Base-by-base conservation (phyloP, 2,888 invertebrate genomes). In the Lepidochrysops patricia region DNA sequence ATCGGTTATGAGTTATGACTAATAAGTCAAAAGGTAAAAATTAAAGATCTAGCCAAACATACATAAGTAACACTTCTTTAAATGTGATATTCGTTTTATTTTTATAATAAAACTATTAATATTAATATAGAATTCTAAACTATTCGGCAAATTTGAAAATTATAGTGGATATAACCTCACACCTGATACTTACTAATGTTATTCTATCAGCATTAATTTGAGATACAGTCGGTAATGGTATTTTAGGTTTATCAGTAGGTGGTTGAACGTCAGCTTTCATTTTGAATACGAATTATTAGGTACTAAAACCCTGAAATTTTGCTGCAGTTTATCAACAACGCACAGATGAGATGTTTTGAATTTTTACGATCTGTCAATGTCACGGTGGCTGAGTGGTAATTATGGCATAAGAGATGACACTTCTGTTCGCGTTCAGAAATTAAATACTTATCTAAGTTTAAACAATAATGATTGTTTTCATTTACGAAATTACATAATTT, bases 121-220 rank as follows among this genome's bases (percentile, higher is more conserved):
- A n/a, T n/a, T n/a, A n/a, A n/a, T n/a, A n/a, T n/a, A n/a, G n/a
- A n/a, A n/a, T n/a, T n/a, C n/a, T n/a, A n/a, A 23, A 43, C 19
- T 9, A 1, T 43, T 15, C 35, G 26, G 19, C 7, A 57, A 27
- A 25, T 61, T n/a, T n/a, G n/a, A n/a, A 49, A 52, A 19, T 57
- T 59, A 43, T 66, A n/a, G n/a, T n/a, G n/a, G 60, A 62, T 60
- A 69, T 78, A 78, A 78, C 78, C 80, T 77, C 66, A 76, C 63
- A 62, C 43, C 15, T 57, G 6, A 13, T 64, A 71, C 81, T 80
- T 90, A 96, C 96, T 91, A 95, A 94, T 67, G 97, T 97, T 69
- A 98, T 95, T 75, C 94, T 90, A 78, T 98, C 98, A 0, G 96
- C 91, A 81, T 96, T 97, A 60, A 98, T 96, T 85, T 98, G 97